Evolutionary conservation across 1,140 invertebrate genomes (phyloP), one percentile per base, ranked within the genome.

Genomic region (Pseudomyrmex pallidus): DNA sequence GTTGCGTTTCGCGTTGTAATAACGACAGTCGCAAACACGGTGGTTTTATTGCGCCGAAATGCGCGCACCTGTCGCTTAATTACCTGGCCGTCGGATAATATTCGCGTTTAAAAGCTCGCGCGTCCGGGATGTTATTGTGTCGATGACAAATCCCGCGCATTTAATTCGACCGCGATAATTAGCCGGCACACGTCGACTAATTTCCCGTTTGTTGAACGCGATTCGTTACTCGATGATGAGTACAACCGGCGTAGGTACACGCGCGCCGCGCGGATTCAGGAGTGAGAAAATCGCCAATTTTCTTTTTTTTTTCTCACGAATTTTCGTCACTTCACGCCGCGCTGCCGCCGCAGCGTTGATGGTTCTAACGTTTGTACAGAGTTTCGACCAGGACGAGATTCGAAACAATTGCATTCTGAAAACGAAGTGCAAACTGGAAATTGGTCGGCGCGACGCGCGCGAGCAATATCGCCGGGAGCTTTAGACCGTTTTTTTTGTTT

Each of bases 1-100:
- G 59, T 52, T 74, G 46, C 17, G 48, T 35, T 35, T 35, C 72
- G 74, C 74, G 85, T 74, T 76, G 57, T 20, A 78, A 44, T n/a
- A 48, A 67, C 25, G n/a, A 52, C 52, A 63, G 63, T 57, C 25
- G 25, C 78, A 87, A 87, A 87, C 73, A 74, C 64, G 10, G 48
- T 52, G n/a, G 57, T 15, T 87, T 87, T 80, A 80, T 52, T 59
- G 48, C 61, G 35, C 35, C 35, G 35, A 35, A 15, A 2, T 17
- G 20, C 56, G 22, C 35, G 46, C 44, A 35, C n/a, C 61, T 20
- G 12, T 35, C 4, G 35, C n/a, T 25, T 22, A 68, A 3, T 12
- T 22, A 67, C 12, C 63, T 22, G 57, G 13, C 20, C 22, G 48
- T 70, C n/a, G 12, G 1, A 62, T 54, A 83, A 74, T 74, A 67